A percentile compares a stretch with the other conserved stretches of the same genome.
phyloP scores from a whole-genome alignment of 2,113 vertebrate genomes.

The Nannobrachium achirus region DNA sequence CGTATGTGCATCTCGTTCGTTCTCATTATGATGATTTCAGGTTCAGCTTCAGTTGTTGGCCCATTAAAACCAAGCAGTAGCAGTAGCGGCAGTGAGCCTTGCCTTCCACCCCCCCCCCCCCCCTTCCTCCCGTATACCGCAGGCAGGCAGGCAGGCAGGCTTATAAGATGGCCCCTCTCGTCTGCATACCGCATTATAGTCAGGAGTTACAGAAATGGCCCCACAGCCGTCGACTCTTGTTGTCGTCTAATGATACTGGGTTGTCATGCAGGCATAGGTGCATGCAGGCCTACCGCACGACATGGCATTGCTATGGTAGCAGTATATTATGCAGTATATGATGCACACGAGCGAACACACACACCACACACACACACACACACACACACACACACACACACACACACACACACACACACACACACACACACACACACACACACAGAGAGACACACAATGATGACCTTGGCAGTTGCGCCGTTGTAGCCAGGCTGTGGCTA shows the following conservation, averaged over 20 bases:
- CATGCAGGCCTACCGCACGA: conserved; percentile 28
- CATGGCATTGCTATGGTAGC: conserved; percentile 13
- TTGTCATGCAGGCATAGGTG: conserved; percentile 34
- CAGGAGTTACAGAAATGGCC: background rate
- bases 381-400: background rate
- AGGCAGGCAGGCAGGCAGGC: conserved; percentile 50
- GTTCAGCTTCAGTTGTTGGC: conserved; percentile 70
- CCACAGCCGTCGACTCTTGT: background rate
- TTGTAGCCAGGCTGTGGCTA: conserved; percentile 44
- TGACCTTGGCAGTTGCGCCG: conserved; percentile 65
- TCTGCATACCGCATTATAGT: conserved; percentile 44
- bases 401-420: background rate
- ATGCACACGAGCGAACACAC: too few species aligned
- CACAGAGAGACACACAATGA: too few species aligned
- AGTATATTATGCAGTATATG: conserved; percentile 32
- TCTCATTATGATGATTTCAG: conserved; percentile 76
- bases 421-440: conserved; percentile 12
- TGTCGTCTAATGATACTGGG: too few species aligned
- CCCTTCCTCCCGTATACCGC: conserved; percentile 50
- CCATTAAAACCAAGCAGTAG: conserved; percentile 71
- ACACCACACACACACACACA: conserved; percentile 13
- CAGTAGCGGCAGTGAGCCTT: conserved; percentile 42
- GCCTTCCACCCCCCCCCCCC: too few species aligned
- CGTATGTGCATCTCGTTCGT: conserved; percentile 68
- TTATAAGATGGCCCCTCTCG: conserved; percentile 65